Percentiles rank a stretch among this genome's conserved stretches.
Conservation (phyloP, 35 echinoderm and acorn worm species). For the Apostichopus californicus region DNA sequence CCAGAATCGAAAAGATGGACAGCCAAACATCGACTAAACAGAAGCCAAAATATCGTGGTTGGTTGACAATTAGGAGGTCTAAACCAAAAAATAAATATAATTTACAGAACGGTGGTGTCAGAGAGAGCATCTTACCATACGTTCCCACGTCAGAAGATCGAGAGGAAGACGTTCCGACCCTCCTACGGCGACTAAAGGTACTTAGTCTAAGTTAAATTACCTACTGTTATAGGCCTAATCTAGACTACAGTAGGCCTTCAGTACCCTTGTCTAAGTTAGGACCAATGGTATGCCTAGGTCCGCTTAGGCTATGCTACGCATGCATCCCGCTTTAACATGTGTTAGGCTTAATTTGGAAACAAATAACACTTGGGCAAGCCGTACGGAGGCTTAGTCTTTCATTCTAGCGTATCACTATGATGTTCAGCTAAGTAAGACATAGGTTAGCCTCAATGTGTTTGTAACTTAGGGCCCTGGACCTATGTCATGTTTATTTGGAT, state of each 20-base stretch:
- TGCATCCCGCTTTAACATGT: too few relatives aligned
- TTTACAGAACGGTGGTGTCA: conserved; percentile 27
- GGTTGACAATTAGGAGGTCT: conserved; percentile 45
- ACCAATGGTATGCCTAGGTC: too few relatives aligned
- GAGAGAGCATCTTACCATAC: conserved; percentile 28
- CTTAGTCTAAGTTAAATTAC: neutral
- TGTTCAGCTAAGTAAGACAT: too few relatives aligned
- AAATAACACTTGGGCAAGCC: too few relatives aligned
- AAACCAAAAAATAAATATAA: conserved; percentile 58
- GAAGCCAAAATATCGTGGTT: conserved; percentile 50
- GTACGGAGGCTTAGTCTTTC: too few relatives aligned
- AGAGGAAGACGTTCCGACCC: conserved; percentile 43
- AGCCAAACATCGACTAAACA: conserved; percentile 13
- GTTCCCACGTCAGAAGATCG: conserved; percentile 30
- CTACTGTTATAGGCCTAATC: neutral
- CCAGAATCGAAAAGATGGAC: neutral
- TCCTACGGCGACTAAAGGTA: conserved; percentile 46
- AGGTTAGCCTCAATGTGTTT: too few relatives aligned
- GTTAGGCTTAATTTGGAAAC: too few relatives aligned
- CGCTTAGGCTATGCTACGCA: too few relatives aligned
- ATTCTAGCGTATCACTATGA: too few relatives aligned
- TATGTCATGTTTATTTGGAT: too few relatives aligned
- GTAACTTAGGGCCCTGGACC: too few relatives aligned
- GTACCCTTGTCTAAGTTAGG: too few relatives aligned
- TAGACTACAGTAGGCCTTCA: neutral